These are phyloP conservation scores for Myanophis thanlyinensis DNA, from an alignment of 2,113 vertebrate species.

Conservation along the genomic window DNA sequence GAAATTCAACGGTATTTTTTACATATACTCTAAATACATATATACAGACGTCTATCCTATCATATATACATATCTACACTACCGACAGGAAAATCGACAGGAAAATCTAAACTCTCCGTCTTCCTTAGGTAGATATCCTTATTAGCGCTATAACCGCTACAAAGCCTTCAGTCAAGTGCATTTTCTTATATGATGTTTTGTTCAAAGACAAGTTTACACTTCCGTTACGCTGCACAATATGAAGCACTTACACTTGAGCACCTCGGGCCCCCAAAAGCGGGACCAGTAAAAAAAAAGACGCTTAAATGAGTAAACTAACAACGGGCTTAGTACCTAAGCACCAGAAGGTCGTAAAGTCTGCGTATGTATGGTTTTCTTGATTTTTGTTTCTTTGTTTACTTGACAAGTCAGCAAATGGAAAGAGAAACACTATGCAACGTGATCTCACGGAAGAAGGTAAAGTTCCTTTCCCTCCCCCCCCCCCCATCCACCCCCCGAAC, in stretches of 20 bases:
- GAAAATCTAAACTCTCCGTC: background rate
- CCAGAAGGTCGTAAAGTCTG: background rate
- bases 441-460: background rate
- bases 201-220: background rate
- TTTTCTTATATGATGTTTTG: background rate
- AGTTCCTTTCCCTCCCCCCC: background rate
- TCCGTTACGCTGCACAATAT: accelerated
- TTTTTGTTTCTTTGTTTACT: background rate
- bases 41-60: too few species aligned
- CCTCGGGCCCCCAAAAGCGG: background rate
- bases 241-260: background rate
- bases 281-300: background rate
- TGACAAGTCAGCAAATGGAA: background rate
- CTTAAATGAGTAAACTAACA: background rate
- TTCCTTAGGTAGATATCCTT: background rate
- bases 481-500: too few species aligned
- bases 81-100: background rate
- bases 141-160: background rate
- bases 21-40: background rate
- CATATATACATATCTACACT: too few species aligned
- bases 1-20: background rate
- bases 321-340: background rate
- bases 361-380: background rate
- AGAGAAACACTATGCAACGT: background rate
- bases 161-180: background rate